A percentile compares a stretch with the other conserved stretches of the same genome.
Conservation (phyloP, 2,113 vertebrate genomes). For the Gymnorhina tibicen region DNA sequence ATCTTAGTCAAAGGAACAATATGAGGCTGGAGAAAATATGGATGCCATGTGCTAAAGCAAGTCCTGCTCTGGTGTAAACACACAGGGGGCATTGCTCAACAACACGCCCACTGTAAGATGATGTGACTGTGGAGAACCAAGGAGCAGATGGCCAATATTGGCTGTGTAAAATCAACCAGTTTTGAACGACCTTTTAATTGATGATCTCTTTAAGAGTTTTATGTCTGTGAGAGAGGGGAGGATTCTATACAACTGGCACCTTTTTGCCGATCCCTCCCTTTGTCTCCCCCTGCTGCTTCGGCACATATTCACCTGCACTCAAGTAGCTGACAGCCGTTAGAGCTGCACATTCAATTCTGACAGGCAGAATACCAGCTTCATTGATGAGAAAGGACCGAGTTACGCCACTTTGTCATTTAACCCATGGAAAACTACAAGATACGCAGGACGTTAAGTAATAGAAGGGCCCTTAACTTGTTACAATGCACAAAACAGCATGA, state of each 20-base stretch:
- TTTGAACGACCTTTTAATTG: conserved; percentile 4
- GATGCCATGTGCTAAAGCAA: conserved; percentile 58
- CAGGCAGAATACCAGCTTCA: conserved; percentile 66
- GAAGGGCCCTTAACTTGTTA: conserved; percentile 75
- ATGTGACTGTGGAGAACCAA: neutral
- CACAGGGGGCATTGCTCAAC: conserved; percentile 33
- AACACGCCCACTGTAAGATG: neutral
- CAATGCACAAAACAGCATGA: conserved; percentile 74
- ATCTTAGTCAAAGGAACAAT: conserved; percentile 63
- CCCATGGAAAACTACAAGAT: conserved; percentile 71
- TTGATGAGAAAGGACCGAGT: conserved; percentile 46
- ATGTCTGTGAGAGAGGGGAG: neutral
- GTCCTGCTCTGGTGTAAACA: conserved; percentile 28
- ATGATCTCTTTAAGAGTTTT: neutral
- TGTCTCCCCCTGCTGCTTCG: neutral
- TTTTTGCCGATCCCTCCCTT: neutral
- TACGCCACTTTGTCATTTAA: conserved; percentile 60
- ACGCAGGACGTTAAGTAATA: conserved; percentile 67
- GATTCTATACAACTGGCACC: neutral
- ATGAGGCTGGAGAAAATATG: conserved; percentile 43
- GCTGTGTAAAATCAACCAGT: neutral
- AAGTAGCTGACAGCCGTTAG: conserved; percentile 28
- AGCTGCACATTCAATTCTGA: conserved; percentile 54
- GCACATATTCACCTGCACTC: conserved; percentile 31
- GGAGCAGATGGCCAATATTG: neutral